Evolutionary conservation across 2,797 vertebrate genomes (phyloP).

Genomic region (Lophius americanus): DNA sequence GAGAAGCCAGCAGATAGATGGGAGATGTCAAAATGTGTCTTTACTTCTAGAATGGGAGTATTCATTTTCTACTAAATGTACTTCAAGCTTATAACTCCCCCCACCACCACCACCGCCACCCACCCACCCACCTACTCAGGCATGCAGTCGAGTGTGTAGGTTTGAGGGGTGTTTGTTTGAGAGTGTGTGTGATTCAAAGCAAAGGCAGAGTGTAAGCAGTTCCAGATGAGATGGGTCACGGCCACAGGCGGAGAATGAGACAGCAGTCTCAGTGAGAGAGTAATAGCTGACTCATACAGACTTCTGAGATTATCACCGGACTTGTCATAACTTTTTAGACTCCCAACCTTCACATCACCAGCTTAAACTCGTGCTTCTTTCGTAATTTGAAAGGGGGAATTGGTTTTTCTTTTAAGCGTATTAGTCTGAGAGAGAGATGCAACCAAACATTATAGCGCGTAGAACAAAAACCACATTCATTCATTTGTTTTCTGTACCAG

Average conservation of each 20-base stretch:
- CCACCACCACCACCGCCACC: constrained; percentile 15
- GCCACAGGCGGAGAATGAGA: constrained; percentile 26
- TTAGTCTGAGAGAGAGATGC: no score
- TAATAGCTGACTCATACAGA: constrained; percentile 41
- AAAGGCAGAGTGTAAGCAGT: constrained; percentile 46
- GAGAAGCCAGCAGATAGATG: neutral
- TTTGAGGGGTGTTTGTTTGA: constrained; percentile 25
- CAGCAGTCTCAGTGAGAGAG: constrained; percentile 22
- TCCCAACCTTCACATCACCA: no score
- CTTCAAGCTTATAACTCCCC: constrained; percentile 5
- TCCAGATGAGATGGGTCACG: constrained; percentile 67
- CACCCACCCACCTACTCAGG: constrained; percentile 34
- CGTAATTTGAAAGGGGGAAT: neutral
- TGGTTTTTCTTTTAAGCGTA: no score
- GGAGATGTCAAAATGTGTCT: constrained; percentile 6
- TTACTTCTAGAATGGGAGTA: constrained; percentile 22
- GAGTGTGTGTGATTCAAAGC: constrained; percentile 28
- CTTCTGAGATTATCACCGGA: neutral
- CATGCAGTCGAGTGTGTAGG: constrained; percentile 32
- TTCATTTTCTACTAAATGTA: constrained; percentile 37
- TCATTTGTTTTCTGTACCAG: no score
- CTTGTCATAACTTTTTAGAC: constrained; percentile 1
- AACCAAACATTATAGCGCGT: no score
- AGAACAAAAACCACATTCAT: no score
- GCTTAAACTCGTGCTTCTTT: neutral